Evolutionary conservation across 2,888 invertebrate genomes (phyloP), one percentile per base, ranked within the genome.

Genomic region (Philereme transversata): DNA sequence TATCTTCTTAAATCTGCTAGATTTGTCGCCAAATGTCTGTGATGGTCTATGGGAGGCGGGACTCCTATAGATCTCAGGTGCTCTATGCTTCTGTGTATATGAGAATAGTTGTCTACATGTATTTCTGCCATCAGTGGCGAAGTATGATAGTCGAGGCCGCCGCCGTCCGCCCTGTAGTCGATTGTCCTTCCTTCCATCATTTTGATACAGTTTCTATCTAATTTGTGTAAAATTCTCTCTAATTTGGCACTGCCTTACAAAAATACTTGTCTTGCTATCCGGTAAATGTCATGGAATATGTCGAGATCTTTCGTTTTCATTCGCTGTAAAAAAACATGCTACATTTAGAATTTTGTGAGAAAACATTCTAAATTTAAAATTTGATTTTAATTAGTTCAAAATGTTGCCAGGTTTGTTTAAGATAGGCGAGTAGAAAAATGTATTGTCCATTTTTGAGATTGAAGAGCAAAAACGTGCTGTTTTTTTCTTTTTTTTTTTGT

Each of bases 61-160:
- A 93, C 94, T 40, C 94, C 94, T 73, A 94, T 90, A 44, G 94
- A 94, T 70, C 94, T 88, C 70, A 94, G 81, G 74, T 94, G 94
- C 70, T 94, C 94, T 82, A 94, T 95, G 69, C 95, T 95, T 73
- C 94, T 93, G 78, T 94, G 94, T 75, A 94, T 94, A 67, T 94
- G 94, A 57, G 94, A 94, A 70, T 94, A 93, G 79, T 94, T 94
- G 70, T 95, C 95, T 72, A 94, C 83, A 43, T 95, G 95, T 78
- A 95, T 95, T 84, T 95, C 95, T 0, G 95, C 95, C 91, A 95
- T 95, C 9, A 95, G 78, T 6, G 95, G 95, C 9, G 95, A 95
- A 77, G 95, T 94, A 80, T 95, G 95, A 81, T 95, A 95, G 76
- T 95, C 94, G 64, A 95, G 87, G 43, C 94, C 94, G 60, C 94